A percentile compares a stretch with the other conserved stretches of the same genome.
phyloP scores from a whole-genome alignment of 2,797 vertebrate species.

The Erithacus rubecula region DNA sequence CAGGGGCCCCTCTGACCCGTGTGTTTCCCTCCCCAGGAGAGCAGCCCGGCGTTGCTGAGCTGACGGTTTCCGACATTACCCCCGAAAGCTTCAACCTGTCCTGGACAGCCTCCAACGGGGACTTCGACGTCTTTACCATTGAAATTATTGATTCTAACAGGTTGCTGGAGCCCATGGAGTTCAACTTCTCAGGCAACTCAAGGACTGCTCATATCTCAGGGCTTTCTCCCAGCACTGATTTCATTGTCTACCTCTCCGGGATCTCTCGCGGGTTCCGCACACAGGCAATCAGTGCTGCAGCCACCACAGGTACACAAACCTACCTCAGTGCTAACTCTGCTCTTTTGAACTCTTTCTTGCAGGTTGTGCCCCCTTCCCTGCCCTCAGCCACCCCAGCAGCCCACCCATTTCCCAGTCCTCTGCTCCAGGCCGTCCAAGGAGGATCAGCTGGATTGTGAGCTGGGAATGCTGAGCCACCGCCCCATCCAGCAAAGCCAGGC shows the following conservation, averaged over 20 bases:
- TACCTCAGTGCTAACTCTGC: constrained; percentile 23
- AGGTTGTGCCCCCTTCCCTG: constrained; percentile 31
- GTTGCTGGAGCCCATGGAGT: constrained; percentile 85
- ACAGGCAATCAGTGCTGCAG: constrained; percentile 84
- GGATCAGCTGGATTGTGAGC: neutral
- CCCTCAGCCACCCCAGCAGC: neutral
- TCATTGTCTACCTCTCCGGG: constrained; percentile 93
- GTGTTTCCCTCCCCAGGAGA: constrained; percentile 81
- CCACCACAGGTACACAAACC: constrained; percentile 86
- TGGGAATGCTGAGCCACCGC: neutral
- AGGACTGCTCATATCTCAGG: constrained; percentile 83
- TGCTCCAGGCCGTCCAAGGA: neutral
- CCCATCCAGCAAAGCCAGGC: neutral
- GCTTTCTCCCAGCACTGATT: constrained; percentile 90
- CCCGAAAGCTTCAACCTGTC: constrained; percentile 89
- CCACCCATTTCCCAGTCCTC: neutral
- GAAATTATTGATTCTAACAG: constrained; percentile 97
- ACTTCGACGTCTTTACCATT: constrained; percentile 88
- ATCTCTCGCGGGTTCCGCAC: constrained; percentile 80
- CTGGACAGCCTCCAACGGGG: constrained; percentile 83
- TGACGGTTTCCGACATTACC: constrained; percentile 86
- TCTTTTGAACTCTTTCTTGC: constrained; percentile 54
- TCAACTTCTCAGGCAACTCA: constrained; percentile 82
- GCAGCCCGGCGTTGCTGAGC: constrained; percentile 82
- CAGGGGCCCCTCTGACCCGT: neutral